Percentiles rank a stretch among this genome's conserved stretches.
These are phyloP conservation scores for Philantomba maxwellii DNA, from an alignment of 2,113 vertebrate species.

Conservation along the genomic window DNA sequence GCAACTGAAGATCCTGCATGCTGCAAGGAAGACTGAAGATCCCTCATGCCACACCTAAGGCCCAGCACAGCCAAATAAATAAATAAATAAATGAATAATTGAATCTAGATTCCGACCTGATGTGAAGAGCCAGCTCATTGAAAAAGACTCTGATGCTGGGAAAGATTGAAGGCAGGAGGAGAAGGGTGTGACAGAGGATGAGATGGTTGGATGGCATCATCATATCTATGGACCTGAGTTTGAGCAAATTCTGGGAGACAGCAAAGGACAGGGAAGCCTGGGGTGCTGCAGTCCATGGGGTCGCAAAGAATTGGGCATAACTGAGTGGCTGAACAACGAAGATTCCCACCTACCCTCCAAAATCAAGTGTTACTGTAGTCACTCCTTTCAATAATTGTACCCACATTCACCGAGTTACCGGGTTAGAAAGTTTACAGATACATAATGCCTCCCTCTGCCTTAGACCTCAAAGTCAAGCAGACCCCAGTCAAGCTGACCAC, in stretches of 20 bases:
- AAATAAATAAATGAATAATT: neutral
- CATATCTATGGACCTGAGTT: neutral
- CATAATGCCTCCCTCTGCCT: neutral
- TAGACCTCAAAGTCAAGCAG: neutral
- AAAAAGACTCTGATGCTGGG: neutral
- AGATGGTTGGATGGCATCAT: neutral
- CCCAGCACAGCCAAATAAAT: neutral
- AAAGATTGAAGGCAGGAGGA: neutral
- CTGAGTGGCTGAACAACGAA: neutral
- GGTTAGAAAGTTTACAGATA: neutral
- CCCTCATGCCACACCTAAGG: neutral
- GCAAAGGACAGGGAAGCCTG: neutral
- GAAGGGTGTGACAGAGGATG: neutral
- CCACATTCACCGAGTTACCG: neutral
- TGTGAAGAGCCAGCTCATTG: neutral
- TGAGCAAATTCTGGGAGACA: neutral
- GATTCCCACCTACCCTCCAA: neutral
- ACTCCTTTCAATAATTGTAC: neutral
- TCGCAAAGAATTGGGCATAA: neutral
- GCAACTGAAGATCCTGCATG: neutral
- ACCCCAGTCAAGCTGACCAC: neutral
- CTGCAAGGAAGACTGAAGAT: accelerated
- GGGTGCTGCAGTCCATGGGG: neutral
- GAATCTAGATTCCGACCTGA: neutral
- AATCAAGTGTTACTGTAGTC: neutral